Conservation (phyloP, 2,797 vertebrate genomes). For the Darevskia nairensis region DNA sequence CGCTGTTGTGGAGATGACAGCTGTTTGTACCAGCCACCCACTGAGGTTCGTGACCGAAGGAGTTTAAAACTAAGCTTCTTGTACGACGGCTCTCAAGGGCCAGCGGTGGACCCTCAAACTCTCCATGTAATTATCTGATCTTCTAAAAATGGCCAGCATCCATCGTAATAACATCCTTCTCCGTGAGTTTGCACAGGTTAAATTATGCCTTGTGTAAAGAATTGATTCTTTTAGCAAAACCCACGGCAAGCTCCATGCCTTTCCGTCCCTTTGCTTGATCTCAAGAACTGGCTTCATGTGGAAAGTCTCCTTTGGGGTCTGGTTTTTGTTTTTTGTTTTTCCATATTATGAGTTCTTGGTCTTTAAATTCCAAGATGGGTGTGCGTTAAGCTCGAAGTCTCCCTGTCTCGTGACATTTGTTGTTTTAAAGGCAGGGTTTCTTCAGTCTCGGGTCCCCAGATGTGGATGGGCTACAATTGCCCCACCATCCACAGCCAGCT, state of each 20-base stretch:
- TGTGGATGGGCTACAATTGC: too few relatives aligned
- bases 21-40: neutral
- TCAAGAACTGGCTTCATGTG: neutral
- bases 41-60: neutral
- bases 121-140: conserved; percentile 6
- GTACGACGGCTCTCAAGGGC: neutral
- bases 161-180: neutral
- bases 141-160: neutral
- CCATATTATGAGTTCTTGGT: neutral
- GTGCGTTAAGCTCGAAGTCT: neutral
- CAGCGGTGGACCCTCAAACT: neutral
- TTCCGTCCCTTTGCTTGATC: neutral
- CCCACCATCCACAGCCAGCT: too few relatives aligned
- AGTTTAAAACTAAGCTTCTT: neutral
- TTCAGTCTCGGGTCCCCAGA: too few relatives aligned
- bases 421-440: neutral
- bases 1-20: neutral
- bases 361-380: neutral
- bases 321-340: neutral
- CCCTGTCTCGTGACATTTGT: neutral
- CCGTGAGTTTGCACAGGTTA: neutral
- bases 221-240: neutral
- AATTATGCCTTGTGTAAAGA: neutral
- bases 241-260: neutral
- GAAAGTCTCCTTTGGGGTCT: neutral